Evolutionary conservation across 2,113 vertebrate species (phyloP).

Genomic region (Capreolus pygargus): DNA sequence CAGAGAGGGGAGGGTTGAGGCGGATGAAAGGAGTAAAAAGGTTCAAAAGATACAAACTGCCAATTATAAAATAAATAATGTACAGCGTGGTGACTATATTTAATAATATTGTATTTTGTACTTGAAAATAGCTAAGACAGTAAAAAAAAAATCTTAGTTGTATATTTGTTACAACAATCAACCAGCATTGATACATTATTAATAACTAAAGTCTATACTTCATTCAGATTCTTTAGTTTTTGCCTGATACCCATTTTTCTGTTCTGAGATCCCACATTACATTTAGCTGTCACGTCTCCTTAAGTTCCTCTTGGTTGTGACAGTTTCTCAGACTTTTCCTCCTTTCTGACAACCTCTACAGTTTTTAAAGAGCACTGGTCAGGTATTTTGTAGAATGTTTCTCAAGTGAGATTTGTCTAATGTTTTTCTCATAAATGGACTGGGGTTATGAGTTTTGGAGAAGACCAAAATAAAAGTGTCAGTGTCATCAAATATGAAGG

Average conservation of each 20-base stretch:
- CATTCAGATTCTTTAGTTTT: constrained; percentile 25
- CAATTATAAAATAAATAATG: background rate
- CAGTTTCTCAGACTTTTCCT: background rate
- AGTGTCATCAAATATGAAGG: background rate
- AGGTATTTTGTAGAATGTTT: background rate
- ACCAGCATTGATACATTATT: background rate
- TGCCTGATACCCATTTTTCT: background rate
- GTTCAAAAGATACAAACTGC: background rate
- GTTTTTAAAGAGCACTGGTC: background rate
- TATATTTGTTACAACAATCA: background rate
- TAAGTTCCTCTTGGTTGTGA: background rate
- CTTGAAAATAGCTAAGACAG: background rate
- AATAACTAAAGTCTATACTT: background rate
- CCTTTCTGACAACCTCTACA: background rate
- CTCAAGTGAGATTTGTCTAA: background rate
- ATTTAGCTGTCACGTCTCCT: background rate
- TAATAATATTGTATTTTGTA: background rate
- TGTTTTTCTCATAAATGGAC: background rate
- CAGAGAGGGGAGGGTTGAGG: background rate
- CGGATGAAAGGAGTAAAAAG: background rate
- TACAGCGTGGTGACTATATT: background rate
- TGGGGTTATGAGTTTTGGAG: background rate
- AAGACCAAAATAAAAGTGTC: background rate
- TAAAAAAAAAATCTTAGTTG: background rate
- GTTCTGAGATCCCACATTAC: background rate